phyloP scores from a whole-genome alignment of 2,888 invertebrate species.

The Ephialtes manifestator region DNA sequence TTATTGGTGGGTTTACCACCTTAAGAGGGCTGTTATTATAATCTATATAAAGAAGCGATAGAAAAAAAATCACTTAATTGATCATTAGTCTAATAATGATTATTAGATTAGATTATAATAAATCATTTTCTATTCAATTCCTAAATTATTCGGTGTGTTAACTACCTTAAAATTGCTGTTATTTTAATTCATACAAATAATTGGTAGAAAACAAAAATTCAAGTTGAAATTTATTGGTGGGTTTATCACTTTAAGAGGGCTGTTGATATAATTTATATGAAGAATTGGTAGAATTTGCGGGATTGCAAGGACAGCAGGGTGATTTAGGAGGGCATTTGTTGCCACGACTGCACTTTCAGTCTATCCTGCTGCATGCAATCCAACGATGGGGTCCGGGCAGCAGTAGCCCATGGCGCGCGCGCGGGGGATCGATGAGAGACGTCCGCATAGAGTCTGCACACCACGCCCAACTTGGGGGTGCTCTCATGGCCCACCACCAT shows the following conservation, averaged over 20 bases:
- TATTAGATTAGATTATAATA: too few relatives aligned
- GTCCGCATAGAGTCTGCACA: conserved; percentile 78
- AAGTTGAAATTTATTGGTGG: too few relatives aligned
- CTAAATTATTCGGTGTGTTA: too few relatives aligned
- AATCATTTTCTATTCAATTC: too few relatives aligned
- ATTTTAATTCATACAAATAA: too few relatives aligned
- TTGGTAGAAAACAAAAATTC: not conserved
- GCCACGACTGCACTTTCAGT: conserved; percentile 58
- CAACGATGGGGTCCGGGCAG: conserved; percentile 65
- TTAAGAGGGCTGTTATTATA: too few relatives aligned
- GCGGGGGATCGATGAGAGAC: conserved; percentile 81
- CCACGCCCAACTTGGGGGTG: conserved; percentile 81
- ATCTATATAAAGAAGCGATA: too few relatives aligned
- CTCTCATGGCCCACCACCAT: conserved; percentile 73
- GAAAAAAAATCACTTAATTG: too few relatives aligned
- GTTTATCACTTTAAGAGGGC: not conserved
- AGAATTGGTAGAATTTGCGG: conserved; percentile 3
- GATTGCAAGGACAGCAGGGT: not conserved
- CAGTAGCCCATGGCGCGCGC: conserved; percentile 38
- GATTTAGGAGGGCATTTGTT: conserved; percentile 23
- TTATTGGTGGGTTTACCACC: too few relatives aligned
- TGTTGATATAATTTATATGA: conserved; percentile 3
- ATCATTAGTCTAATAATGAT: too few relatives aligned
- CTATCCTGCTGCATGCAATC: conserved; percentile 40
- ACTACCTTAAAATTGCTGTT: too few relatives aligned